Evolutionary conservation across 2,113 vertebrate species (phyloP), one percentile per base, ranked within the genome.

Genomic region (Phalacrocorax carbo): DNA sequence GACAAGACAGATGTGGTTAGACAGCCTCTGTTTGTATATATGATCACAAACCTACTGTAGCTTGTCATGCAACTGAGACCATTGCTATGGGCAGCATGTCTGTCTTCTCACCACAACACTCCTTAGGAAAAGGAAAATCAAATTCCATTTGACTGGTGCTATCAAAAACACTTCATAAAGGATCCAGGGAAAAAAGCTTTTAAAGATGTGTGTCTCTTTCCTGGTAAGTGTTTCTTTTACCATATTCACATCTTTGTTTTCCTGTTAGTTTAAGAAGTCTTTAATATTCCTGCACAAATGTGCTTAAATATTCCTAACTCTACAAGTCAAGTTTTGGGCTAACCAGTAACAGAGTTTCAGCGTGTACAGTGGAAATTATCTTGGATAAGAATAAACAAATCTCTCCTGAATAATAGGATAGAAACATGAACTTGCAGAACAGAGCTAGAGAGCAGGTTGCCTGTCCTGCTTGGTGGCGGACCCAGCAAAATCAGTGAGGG

Each of bases 61-160:
- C 32, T 88, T 76, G 55, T 73, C 27, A 3, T 51, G 38, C 15
- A 84, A 25, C 69, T 68, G 80, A 91, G n/a, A 32, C 91, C 34
- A 38, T 15, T 60, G 57, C 61, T 64, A 42, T 0, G 19, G 68
- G 48, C 52, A 75, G 69, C 16, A 34, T 0, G 0, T 82, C 52
- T 0, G 0, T 52, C n/a, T 91, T 79, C 69, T 86, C 32, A 77
- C 15, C 7, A 13, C 38, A 77, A 9, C 2, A 2, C 9, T 49
- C 68, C 42, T 51, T 36, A 66, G 19, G 51, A 81, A 57, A 90
- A 72, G 34, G 15, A 85, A 84, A 86, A 82, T 20, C 36, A 87
- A 82, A 48, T 66, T 71, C 25, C 11, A 1, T 30, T 73, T 85
- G 20, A 40, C 73, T 72, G 10, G 12, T 72, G 48, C 25, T 90